A percentile compares a stretch with the other conserved stretches of the same genome.
phyloP scores from a whole-genome alignment of 2,888 invertebrate species.

The Herminia tarsipennalis region DNA sequence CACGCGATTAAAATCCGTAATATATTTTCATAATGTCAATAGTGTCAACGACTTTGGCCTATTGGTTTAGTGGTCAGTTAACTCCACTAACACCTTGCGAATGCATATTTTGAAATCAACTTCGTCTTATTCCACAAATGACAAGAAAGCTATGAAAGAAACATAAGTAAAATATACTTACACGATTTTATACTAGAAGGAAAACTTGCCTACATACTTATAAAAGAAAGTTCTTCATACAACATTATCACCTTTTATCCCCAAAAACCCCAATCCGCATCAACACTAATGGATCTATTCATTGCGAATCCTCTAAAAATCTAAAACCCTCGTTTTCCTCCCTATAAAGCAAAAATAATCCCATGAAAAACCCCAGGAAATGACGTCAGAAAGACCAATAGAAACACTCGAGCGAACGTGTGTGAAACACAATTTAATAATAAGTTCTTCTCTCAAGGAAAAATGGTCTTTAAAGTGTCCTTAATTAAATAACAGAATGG shows the following conservation, averaged over 20 bases:
- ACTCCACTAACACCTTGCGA: no score
- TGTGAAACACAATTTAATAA: slow-evolving; percentile 65
- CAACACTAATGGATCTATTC: slow-evolving; percentile 35
- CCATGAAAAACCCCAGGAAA: slow-evolving; percentile 34
- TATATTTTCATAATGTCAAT: no score
- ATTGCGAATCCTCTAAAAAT: slow-evolving; percentile 15
- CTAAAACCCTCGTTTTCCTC: slow-evolving; percentile 21
- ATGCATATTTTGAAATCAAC: no score
- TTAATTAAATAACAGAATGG: slow-evolving; percentile 50
- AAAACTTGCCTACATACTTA: neutral
- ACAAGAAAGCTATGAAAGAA: no score
- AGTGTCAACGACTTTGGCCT: no score
- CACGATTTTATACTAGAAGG: neutral
- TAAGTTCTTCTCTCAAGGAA: slow-evolving; percentile 36
- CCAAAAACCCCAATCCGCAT: slow-evolving; percentile 14
- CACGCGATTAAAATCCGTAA: no score
- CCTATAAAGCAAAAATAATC: slow-evolving; percentile 32
- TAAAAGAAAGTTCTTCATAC: neutral
- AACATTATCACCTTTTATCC: slow-evolving; percentile 2
- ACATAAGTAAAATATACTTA: no score
- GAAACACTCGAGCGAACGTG: slow-evolving; percentile 58
- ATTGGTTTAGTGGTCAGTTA: no score
- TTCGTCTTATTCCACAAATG: no score
- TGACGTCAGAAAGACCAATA: slow-evolving; percentile 44
- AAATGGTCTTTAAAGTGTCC: slow-evolving; percentile 45